A percentile compares a stretch with the other conserved stretches of the same genome.
These are phyloP conservation scores for Phacellophora camtschatica DNA, from an alignment of 30 jellyfish, hydroid and myxozoan genomes.

Conservation along the genomic window DNA sequence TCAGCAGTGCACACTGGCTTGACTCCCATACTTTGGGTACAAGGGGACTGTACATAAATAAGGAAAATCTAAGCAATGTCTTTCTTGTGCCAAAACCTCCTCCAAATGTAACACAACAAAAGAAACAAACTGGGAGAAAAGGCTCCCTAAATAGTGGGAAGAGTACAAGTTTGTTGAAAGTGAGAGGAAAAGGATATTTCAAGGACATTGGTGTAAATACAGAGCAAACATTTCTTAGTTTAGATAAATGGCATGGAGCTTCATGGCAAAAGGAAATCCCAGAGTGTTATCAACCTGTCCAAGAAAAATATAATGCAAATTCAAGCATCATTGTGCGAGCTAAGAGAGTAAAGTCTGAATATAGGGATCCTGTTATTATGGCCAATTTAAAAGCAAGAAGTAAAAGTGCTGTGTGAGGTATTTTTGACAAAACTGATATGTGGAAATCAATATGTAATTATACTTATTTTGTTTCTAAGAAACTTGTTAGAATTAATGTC, in stretches of 20 bases:
- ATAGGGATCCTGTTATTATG: conserved; percentile 49
- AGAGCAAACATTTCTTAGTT: conserved; percentile 28
- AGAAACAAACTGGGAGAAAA: neutral
- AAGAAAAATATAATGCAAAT: conserved; percentile 42
- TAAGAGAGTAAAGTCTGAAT: conserved; percentile 49
- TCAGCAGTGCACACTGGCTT: conserved; percentile 57
- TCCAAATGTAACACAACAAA: neutral
- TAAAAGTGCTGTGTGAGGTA: too few relatives aligned
- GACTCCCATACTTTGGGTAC: conserved; percentile 9
- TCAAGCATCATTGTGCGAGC: conserved; percentile 32
- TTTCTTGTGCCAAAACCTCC: conserved; percentile 34
- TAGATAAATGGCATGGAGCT: conserved; percentile 72
- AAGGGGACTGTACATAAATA: conserved; percentile 41
- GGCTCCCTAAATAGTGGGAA: neutral
- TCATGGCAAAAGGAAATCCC: conserved; percentile 55
- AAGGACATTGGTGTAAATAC: conserved; percentile 34
- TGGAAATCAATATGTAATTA: neutral
- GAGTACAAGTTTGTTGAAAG: neutral
- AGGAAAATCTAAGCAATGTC: conserved; percentile 33
- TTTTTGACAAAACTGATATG: neutral
- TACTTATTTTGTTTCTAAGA: neutral
- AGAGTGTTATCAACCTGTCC: conserved; percentile 11
- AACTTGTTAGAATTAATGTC: too few relatives aligned
- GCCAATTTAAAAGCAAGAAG: neutral
- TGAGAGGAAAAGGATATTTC: conserved; percentile 12